phyloP scores from a whole-genome alignment of 1,140 invertebrate genomes.

The Pogonognathellus flavescens region DNA sequence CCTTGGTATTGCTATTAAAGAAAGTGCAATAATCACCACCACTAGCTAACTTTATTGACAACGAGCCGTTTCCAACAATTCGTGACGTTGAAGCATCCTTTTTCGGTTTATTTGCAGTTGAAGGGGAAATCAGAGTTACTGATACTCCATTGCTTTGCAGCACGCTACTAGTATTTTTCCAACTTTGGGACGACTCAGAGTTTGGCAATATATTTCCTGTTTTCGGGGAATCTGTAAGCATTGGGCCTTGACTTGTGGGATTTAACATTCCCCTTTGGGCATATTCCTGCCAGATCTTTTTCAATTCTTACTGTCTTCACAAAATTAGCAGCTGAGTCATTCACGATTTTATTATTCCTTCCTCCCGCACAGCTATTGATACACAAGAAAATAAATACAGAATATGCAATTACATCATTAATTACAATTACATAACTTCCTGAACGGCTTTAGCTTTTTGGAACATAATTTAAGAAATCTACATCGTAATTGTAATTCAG shows the following conservation, averaged over 20 bases:
- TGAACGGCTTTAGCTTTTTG: not conserved
- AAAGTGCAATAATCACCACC: not conserved
- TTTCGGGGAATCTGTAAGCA: slow-evolving; percentile 50
- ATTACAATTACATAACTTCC: not conserved
- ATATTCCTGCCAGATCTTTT: slow-evolving; percentile 30
- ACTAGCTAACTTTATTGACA: not conserved
- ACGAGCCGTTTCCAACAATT: not conserved
- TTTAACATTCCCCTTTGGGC: slow-evolving; percentile 24
- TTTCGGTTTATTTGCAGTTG: not conserved
- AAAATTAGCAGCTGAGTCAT: not conserved
- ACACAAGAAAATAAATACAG: not conserved
- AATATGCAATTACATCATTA: not conserved
- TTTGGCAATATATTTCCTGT: slow-evolving; percentile 43
- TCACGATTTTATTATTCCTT: too few species aligned
- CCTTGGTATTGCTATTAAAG: not conserved
- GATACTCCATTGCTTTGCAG: slow-evolving; percentile 56
- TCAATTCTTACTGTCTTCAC: slow-evolving; percentile 6
- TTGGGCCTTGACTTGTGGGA: slow-evolving; percentile 51
- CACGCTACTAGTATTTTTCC: slow-evolving; percentile 14
- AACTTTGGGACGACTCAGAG: not conserved
- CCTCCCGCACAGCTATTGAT: too few species aligned
- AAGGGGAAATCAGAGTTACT: slow-evolving; percentile 18
- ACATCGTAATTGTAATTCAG: too few species aligned
- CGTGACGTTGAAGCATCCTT: not conserved
- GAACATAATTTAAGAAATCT: not conserved